phyloP scores from a whole-genome alignment of 2,113 vertebrate species.

The Vulpes lagopus region DNA sequence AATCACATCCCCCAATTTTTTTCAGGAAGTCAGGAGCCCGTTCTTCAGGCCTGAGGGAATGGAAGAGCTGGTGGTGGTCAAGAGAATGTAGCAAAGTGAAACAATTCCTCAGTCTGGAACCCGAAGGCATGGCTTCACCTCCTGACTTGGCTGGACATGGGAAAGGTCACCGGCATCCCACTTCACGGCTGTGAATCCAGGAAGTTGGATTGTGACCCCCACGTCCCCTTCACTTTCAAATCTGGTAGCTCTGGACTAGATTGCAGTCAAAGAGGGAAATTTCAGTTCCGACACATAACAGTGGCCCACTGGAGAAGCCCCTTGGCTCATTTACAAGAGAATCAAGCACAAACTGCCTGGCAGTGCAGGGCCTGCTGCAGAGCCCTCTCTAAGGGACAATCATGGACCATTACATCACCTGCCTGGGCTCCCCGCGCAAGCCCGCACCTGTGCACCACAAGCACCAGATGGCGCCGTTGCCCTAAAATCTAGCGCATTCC shows the following conservation, averaged over 20 bases:
- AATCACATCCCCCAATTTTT: not conserved
- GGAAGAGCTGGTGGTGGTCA: not conserved
- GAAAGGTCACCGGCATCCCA: not conserved
- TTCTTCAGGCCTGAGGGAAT: not conserved
- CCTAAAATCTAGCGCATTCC: not conserved
- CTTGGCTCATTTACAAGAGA: not conserved
- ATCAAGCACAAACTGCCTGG: not conserved
- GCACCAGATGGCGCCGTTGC: conserved; percentile 86
- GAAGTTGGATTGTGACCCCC: not conserved
- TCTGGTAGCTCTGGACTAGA: not conserved
- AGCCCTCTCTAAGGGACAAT: not conserved
- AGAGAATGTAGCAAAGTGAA: not conserved
- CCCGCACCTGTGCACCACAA: not conserved
- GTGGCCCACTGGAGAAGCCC: not conserved
- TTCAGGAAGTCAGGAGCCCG: not conserved
- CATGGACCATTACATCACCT: conserved; percentile 60
- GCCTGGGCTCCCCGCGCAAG: not conserved
- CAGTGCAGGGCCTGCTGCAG: not conserved
- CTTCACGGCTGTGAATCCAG: not conserved
- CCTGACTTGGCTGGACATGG: not conserved
- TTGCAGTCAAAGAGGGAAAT: not conserved
- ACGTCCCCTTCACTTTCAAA: not conserved
- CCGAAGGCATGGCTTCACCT: not conserved
- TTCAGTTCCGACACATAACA: not conserved
- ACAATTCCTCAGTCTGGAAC: not conserved